Percentiles rank a stretch among this genome's conserved stretches.
Conservation (phyloP, 1,140 invertebrate genomes). For the Plodia interpunctella region DNA sequence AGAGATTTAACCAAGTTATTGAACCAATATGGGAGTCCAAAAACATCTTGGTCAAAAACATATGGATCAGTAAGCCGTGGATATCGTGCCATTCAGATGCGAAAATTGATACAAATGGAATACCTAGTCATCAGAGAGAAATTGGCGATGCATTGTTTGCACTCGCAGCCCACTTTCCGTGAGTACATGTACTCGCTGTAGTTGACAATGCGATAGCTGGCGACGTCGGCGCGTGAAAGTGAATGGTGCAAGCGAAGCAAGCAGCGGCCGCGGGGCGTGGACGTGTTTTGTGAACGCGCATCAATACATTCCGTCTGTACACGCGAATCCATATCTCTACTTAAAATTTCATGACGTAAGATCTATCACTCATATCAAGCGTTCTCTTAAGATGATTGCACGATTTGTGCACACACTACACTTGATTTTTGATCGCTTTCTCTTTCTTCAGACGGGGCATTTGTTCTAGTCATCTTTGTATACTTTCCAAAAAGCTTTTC, state of each 20-base stretch:
- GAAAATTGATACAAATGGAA: not conserved
- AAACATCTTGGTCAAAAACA: no score
- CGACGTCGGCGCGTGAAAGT: slow-evolving; percentile 48
- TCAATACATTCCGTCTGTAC: slow-evolving; percentile 45
- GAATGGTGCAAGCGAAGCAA: slow-evolving; percentile 51
- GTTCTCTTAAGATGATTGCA: no score
- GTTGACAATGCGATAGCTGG: slow-evolving; percentile 28
- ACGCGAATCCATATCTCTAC: slow-evolving; percentile 38
- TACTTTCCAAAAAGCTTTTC: no score
- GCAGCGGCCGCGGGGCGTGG: slow-evolving; percentile 27
- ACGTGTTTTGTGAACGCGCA: slow-evolving; percentile 48
- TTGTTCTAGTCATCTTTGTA: no score
- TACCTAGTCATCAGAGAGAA: slow-evolving; percentile 63
- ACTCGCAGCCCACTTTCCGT: slow-evolving; percentile 68
- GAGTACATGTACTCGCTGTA: slow-evolving; percentile 22
- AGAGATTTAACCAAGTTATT: no score
- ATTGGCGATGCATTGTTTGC: slow-evolving; percentile 65
- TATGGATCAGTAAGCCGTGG: not conserved
- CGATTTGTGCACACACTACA: no score
- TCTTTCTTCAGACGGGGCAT: no score
- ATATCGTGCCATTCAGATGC: not conserved
- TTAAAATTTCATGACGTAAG: slow-evolving; percentile 30
- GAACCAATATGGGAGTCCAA: no score
- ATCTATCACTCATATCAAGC: not conserved
- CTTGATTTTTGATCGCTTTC: no score